Evolutionary conservation across 2,797 vertebrate species (phyloP), one percentile per base, ranked within the genome.

Genomic region (Sebastes baramenuke): DNA sequence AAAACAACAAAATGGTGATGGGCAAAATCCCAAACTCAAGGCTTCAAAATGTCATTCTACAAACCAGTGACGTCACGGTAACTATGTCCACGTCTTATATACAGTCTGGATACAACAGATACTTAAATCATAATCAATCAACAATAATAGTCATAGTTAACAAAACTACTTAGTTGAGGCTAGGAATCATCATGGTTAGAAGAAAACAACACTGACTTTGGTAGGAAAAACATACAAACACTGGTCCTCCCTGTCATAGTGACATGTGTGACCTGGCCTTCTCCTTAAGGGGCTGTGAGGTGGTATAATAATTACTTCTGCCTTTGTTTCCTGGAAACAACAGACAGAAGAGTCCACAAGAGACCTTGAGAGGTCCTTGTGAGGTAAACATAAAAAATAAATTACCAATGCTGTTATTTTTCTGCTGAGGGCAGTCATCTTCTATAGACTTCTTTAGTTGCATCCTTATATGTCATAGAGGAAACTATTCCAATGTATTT

Each of bases 1-100:
- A 49, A 49, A 49, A 42, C 0, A 49, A 49, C 16, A 49, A 49
- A 0, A 20, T 49, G 1, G 16, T 0, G 42, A 49, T 20, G 42
- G 42, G 7, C 42, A 49, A 49, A 49, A 49, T 8, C 0, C 42
- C 42, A 20, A 49, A 49, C 42, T 49, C 0, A 49, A 49, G 42
- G 42, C 42, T 49, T 49, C 16, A 49, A 49, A 49, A 49, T 20
- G 42, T 0, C 42, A 49, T 1, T 49, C 42, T 20, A 49, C 42
- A 49, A 49, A 49, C 16, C 16, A 49, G 7, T 49, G 0, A 49
- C 3, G 7, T 49, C 42, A 49, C 16, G 3, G 42, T 49, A 0
- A 20, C 16, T 49, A 49, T 49, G 16, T 18, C 1, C 42, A 46
- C 16, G 0, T 42, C 36, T 38, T 38, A 38, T 42, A 20, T 46